Conservation (phyloP, 2,797 vertebrate species). For the Pempheris klunzingeri region DNA sequence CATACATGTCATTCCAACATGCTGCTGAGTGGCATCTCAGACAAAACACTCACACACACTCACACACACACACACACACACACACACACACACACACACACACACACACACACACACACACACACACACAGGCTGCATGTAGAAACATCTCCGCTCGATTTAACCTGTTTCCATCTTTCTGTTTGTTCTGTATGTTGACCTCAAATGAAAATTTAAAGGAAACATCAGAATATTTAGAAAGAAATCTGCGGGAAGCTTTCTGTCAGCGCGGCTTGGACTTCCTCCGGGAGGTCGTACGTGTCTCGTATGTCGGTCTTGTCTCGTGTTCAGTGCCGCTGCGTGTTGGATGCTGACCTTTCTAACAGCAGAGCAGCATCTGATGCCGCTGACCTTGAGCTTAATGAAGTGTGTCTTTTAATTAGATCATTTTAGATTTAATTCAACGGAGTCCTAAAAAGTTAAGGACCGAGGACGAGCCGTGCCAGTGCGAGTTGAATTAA, state of each 20-base stretch:
- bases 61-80: conserved; percentile 17
- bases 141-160: conserved; percentile 6
- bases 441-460: conserved; percentile 27
- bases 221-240: too few relatives aligned
- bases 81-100: conserved; percentile 15
- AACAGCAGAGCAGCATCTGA: not conserved
- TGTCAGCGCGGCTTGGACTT: too few relatives aligned
- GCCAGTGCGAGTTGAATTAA: conserved; percentile 39
- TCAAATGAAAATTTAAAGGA: not conserved
- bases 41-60: conserved; percentile 33
- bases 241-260: too few relatives aligned
- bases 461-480: conserved; percentile 27
- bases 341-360: not conserved
- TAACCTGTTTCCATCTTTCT: not conserved
- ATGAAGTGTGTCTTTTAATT: conserved; percentile 23
- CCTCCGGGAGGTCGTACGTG: too few relatives aligned
- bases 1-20: conserved; percentile 81
- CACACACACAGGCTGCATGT: not conserved
- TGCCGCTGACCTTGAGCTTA: conserved; percentile 14
- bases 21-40: conserved; percentile 65
- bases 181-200: not conserved
- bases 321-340: not conserved
- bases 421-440: conserved; percentile 35
- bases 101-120: conserved; percentile 11
- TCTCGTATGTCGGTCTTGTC: too few relatives aligned